Base-by-base conservation (phyloP, 1,140 invertebrate species). In the Phenacoccus solenopsis region DNA sequence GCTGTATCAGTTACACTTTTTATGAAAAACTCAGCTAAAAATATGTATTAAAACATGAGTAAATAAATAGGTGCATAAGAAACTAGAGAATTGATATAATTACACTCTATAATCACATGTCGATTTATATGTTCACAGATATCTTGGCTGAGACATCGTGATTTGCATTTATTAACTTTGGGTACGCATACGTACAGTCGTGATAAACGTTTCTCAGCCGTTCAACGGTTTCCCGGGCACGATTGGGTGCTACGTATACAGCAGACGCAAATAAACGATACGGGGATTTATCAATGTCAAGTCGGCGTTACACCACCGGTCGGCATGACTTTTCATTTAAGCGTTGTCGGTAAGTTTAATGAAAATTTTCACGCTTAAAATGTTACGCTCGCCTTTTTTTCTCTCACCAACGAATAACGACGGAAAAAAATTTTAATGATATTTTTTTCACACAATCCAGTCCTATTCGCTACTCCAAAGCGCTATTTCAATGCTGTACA, bases 301-400 rank as follows among this genome's bases (percentile, higher is more conserved):
- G 89, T 92, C 7, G 90, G 88, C 72, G 91, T 89, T 0, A 89
- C 91, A 76, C 90, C 90, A 12, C 91, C 91, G 78, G 90, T 91
- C 74, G 90, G 88, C 74, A 82, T 87, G 75, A 87, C 88, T 49
- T 90, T 90, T 76, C 85, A 85, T 73, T 83, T 92, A 24, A 90
- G 84, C 74, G 90, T 93, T 76, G 88, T 91, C 69, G 89, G 90
- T 91, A 76, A 85, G 89, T 86, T 35, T 49, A 49, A 49, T 49
- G 38, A 9, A n/a, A 49, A 49, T 49, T 49, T 49, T 49, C 16
- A 49, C 30, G 30, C 30, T 32, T 32, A 32, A 32, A 32, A 32
- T 13, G 30, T 32, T 32, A 32, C 30, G 5, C 5, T 13, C 30
- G 13, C 30, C 5, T 32, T 32, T 32, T 32, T 32, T 5, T 7